Base-by-base conservation (phyloP, 1,140 invertebrate species). In the Leptopilina boulardi region DNA sequence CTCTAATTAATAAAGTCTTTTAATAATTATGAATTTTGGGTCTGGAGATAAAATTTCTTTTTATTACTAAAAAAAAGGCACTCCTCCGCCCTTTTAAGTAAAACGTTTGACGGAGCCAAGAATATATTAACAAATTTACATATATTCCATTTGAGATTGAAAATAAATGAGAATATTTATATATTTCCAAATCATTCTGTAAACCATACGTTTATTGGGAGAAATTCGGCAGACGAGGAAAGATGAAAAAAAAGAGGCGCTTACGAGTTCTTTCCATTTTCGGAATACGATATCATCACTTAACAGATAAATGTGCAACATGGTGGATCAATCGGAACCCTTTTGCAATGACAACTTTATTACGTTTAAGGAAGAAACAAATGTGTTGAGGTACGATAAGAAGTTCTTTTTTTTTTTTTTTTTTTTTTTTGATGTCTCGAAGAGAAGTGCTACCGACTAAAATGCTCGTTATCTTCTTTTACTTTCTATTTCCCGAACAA, bases 71-170 rank as follows among this genome's bases (percentile, higher is more conserved):
- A 30, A 34, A 30, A 66, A 66, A 23, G 59, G n/a, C n/a, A n/a
- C n/a, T 23, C 30, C 23, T 66, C 59, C 59, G 59, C 59, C 59
- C 59, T 66, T 66, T 30, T 26, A 66, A 66, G 13, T 66, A 66
- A 66, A 66, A 10, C 26, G 30, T 66, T 38, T 30, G 59, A 66
- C 59, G 21, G 5, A n/a, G 21, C 13, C 13, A 0, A 34, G 59
- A 66, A 66, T 66, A 66, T 30, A 66, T 66, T 66, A 66, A 30
- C 23, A 5, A 66, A 66, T 66, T 66, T 66, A 66, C 59, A 66
- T 66, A 66, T 66, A 66, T 66, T 23, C 59, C 59, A 66, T 66
- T 66, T 66, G 59, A 66, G 59, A 66, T 66, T 66, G 59, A 66
- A 66, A 66, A 66, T 66, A 66, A 66, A 66, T 66, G 23, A 66